Conservation (phyloP, 2,888 invertebrate genomes). For the Cremastinae sp. region DNA sequence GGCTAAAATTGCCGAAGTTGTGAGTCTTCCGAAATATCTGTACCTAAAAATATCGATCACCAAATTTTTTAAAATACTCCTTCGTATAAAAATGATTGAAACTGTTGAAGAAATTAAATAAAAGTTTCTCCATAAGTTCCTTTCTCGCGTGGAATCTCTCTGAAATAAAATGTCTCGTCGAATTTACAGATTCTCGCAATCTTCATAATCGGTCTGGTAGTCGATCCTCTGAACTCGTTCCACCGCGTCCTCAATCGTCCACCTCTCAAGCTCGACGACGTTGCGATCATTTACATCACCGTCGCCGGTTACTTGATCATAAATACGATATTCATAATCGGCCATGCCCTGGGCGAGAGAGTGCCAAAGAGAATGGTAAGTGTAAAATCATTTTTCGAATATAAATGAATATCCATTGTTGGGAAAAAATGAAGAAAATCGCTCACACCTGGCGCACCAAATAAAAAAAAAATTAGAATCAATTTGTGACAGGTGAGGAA, state of each 20-base stretch:
- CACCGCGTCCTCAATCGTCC: conserved; percentile 77
- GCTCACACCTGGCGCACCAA: too few relatives aligned
- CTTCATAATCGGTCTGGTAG: conserved; percentile 84
- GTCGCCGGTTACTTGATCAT: conserved; percentile 86
- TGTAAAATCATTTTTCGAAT: conserved; percentile 15
- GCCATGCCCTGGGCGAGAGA: conserved; percentile 84
- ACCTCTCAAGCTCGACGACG: conserved; percentile 82
- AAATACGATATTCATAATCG: conserved; percentile 84
- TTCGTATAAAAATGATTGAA: too few relatives aligned
- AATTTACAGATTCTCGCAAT: conserved; percentile 83
- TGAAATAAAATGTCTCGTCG: too few relatives aligned
- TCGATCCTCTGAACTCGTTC: conserved; percentile 83
- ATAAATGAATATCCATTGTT: too few relatives aligned
- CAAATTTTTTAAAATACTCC: conserved; percentile 84
- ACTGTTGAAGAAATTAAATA: too few relatives aligned
- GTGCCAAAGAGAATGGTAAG: conserved; percentile 84
- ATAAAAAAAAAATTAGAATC: not conserved
- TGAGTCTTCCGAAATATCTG: too few relatives aligned
- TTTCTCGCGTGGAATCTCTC: too few relatives aligned
- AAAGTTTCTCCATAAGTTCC: too few relatives aligned
- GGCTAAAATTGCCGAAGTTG: conserved; percentile 84
- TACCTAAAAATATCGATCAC: conserved; percentile 61
- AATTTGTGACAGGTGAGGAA: not conserved
- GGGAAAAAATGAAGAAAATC: not conserved
- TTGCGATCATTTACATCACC: conserved; percentile 86